phyloP scores from a whole-genome alignment of 2,797 vertebrate species.

The Ataeniobius toweri region DNA sequence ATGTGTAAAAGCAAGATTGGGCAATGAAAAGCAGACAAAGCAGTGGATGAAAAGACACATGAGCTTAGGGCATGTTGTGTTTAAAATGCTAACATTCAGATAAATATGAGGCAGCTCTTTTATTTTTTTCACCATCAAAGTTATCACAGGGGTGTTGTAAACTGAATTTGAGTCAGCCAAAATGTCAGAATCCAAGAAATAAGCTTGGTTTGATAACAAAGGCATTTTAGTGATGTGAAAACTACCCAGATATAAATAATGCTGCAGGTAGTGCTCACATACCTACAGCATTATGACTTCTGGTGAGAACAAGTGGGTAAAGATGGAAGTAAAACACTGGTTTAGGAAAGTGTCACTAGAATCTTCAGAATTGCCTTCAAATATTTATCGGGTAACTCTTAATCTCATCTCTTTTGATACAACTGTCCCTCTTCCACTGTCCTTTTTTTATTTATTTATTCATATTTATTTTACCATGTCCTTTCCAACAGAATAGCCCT shows the following conservation, averaged over 20 bases:
- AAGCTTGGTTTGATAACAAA: neutral
- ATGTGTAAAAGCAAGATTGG: constrained; percentile 30
- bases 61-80: neutral
- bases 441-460: constrained; percentile 13
- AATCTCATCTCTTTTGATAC: constrained; percentile 9
- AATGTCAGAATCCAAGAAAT: constrained; percentile 14
- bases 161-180: constrained; percentile 26
- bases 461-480: too few species aligned
- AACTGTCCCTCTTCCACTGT: constrained; percentile 28
- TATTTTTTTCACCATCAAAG: constrained; percentile 33
- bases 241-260: neutral
- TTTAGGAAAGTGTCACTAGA: neutral
- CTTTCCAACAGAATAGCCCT: too few species aligned
- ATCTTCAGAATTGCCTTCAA: neutral
- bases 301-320: neutral
- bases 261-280: neutral
- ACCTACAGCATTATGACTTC: neutral
- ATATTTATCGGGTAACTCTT: neutral
- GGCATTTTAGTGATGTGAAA: neutral
- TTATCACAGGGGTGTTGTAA: constrained; percentile 34
- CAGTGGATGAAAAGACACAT: constrained; percentile 2
- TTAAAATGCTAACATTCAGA: constrained; percentile 16
- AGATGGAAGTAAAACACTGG: neutral
- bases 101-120: constrained; percentile 27
- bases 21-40: constrained; percentile 11